These are phyloP conservation scores for Synergus japonicus DNA, from an alignment of 2,888 invertebrate species.

Conservation along the genomic window DNA sequence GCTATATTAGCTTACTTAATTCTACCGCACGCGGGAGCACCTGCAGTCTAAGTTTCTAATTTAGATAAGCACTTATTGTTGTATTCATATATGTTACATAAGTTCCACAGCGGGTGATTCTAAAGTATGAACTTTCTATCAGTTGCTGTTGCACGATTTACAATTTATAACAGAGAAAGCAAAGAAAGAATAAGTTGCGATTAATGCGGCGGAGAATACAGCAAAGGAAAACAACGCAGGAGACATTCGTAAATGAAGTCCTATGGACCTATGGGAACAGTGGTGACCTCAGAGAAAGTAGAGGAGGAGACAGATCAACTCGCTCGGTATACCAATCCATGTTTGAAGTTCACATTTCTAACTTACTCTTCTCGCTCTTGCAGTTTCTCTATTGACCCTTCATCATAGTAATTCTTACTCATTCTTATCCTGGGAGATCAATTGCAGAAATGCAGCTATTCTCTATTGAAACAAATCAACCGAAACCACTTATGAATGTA, in stretches of 20 bases:
- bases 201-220: background rate
- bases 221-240: constrained; percentile 22
- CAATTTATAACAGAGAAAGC: constrained; percentile 36
- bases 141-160: constrained; percentile 40
- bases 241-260: constrained; percentile 31
- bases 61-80: constrained; percentile 31
- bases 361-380: too few relatives aligned
- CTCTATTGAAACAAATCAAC: too few relatives aligned
- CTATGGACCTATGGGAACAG: background rate
- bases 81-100: constrained; percentile 24
- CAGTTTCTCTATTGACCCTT: too few relatives aligned
- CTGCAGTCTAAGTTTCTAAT: constrained; percentile 33
- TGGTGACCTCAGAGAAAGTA: constrained; percentile 1
- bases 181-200: constrained; percentile 31
- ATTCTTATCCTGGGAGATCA: too few relatives aligned
- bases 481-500: too few relatives aligned
- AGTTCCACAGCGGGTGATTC: constrained; percentile 26
- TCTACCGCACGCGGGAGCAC: background rate
- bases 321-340: background rate
- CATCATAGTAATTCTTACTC: too few relatives aligned
- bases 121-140: constrained; percentile 38
- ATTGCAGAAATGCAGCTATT: too few relatives aligned
- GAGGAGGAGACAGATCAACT: background rate
- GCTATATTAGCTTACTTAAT: background rate
- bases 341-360: background rate